Conservation (phyloP, 2,888 invertebrate genomes). For the Drosophila longiperda region DNA sequence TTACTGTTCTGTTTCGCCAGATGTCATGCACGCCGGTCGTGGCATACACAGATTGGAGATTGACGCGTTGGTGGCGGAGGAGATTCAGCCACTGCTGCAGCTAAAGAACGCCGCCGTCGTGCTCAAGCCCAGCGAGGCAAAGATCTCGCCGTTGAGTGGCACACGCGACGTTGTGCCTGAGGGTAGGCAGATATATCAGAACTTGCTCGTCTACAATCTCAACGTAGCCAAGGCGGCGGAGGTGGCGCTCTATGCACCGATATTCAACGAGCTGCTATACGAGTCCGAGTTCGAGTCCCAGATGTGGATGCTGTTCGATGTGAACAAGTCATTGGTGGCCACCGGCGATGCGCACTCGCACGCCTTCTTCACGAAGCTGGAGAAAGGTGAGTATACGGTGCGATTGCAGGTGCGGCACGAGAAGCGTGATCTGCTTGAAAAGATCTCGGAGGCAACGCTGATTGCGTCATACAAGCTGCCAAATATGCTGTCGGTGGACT, state of each 20-base stretch:
- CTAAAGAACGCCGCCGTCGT: slow-evolving; percentile 91
- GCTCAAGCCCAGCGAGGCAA: slow-evolving; percentile 92
- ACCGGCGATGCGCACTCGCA: slow-evolving; percentile 96
- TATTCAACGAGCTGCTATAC: slow-evolving; percentile 95
- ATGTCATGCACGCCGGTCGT: slow-evolving; percentile 90
- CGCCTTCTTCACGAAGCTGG: slow-evolving; percentile 91
- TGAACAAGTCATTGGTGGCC: slow-evolving; percentile 93
- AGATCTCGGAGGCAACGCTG: slow-evolving; percentile 91
- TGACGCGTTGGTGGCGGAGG: slow-evolving; percentile 89
- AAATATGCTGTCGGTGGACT: slow-evolving; percentile 90
- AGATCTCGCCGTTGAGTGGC: slow-evolving; percentile 91
- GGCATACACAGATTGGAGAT: slow-evolving; percentile 91
- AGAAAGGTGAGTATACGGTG: slow-evolving; percentile 97
- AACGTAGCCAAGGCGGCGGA: slow-evolving; percentile 93
- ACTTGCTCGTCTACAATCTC: slow-evolving; percentile 94
- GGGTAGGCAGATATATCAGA: slow-evolving; percentile 95
- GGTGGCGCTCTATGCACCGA: slow-evolving; percentile 91
- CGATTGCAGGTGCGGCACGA: slow-evolving; percentile 96
- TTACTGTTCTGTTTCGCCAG: slow-evolving; percentile 63
- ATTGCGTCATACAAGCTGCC: slow-evolving; percentile 91
- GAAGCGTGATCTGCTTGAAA: slow-evolving; percentile 92
- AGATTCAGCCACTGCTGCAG: slow-evolving; percentile 90
- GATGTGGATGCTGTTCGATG: slow-evolving; percentile 97
- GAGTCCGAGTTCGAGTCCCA: slow-evolving; percentile 98
- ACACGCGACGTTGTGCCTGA: slow-evolving; percentile 94